Percentiles rank a stretch among this genome's conserved stretches.
Evolutionary conservation across 2,113 vertebrate species (phyloP).

Genomic region (Budorcas taxicolor): DNA sequence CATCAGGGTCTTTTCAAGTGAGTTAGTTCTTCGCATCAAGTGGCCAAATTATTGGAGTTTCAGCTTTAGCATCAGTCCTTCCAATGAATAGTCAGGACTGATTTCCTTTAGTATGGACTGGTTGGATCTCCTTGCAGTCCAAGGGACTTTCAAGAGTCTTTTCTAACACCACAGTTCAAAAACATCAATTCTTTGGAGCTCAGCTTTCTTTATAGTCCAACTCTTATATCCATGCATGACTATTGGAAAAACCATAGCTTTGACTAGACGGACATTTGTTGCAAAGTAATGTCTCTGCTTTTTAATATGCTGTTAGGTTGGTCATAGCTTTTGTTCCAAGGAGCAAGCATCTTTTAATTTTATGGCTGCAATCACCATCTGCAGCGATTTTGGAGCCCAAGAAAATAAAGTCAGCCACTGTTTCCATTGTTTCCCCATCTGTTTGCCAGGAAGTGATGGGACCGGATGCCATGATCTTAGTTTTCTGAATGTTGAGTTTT

Average conservation of each 20-base stretch:
- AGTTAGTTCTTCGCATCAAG: not conserved
- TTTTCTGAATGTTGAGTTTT: not conserved
- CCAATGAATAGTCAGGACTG: not conserved
- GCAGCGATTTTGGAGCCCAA: not conserved
- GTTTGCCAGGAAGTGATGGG: not conserved
- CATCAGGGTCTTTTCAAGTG: not conserved
- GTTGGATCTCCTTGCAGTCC: not conserved
- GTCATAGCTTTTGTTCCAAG: not conserved
- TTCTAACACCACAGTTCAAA: not conserved
- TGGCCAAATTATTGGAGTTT: not conserved
- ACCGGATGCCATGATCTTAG: not conserved
- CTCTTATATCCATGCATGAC: not conserved
- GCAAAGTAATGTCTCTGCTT: not conserved
- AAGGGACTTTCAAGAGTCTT: not conserved
- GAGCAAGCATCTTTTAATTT: not conserved
- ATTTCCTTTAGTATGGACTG: not conserved
- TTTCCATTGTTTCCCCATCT: not conserved
- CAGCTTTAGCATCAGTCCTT: not conserved
- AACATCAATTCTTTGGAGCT: accelerated
- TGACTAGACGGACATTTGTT: not conserved
- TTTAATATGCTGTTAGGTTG: not conserved
- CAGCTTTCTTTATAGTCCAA: not conserved
- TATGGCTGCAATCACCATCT: not conserved
- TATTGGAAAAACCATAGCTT: not conserved
- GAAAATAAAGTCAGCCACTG: not conserved